Percentiles rank a stretch among this genome's conserved stretches.
phyloP scores from a whole-genome alignment of 2,797 vertebrate genomes.

The Alectoris magna region DNA sequence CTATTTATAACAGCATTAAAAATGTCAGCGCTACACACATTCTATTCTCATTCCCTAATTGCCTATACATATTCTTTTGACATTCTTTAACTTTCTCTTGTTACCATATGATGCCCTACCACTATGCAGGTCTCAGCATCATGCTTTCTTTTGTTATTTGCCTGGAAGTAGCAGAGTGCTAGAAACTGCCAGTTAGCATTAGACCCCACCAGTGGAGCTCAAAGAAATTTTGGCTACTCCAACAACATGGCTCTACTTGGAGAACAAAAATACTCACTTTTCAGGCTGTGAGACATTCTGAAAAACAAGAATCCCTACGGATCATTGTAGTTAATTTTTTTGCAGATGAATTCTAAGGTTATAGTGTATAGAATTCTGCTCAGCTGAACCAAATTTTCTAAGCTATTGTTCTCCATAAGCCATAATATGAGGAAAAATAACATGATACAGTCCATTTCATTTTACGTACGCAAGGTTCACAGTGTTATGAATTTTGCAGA shows the following conservation, averaged over 20 bases:
- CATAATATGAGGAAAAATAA: constrained; percentile 44
- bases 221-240: fast-evolving
- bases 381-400: constrained; percentile 35
- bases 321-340: neutral
- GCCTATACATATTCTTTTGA: neutral
- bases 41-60: neutral
- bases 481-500: constrained; percentile 52
- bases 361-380: constrained; percentile 19
- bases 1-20: neutral
- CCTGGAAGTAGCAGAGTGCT: neutral
- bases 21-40: neutral
- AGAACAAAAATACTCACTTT: neutral
- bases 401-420: constrained; percentile 41
- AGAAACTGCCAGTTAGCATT: neutral
- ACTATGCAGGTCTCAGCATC: neutral
- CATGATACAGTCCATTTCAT: constrained; percentile 42
- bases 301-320: constrained; percentile 12
- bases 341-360: neutral
- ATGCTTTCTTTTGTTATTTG: neutral
- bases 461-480: constrained; percentile 63
- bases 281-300: neutral
- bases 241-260: neutral
- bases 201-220: neutral
- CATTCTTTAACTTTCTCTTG: neutral
- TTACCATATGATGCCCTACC: neutral